phyloP scores from a whole-genome alignment of 2,888 invertebrate genomes.

The Diarsia rubi region DNA sequence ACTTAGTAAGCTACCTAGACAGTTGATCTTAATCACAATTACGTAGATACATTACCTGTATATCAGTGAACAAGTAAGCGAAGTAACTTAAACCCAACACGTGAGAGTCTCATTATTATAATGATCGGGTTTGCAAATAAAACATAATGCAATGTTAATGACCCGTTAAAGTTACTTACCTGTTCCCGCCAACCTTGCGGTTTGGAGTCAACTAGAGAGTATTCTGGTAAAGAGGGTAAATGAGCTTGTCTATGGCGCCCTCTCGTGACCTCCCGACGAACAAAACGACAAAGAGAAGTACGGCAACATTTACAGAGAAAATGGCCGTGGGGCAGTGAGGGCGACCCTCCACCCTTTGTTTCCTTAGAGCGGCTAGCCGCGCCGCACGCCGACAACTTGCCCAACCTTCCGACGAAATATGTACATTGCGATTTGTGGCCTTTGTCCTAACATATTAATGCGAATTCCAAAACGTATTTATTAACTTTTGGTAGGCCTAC shows the following conservation, averaged over 20 bases:
- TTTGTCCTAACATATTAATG: constrained; percentile 75
- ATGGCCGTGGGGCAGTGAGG: constrained; percentile 83
- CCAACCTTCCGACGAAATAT: constrained; percentile 73
- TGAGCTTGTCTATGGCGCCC: constrained; percentile 82
- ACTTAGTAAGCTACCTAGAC: neutral
- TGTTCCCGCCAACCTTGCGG: constrained; percentile 78
- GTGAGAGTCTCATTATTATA: constrained; percentile 75
- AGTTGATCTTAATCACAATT: constrained; percentile 17
- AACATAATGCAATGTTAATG: constrained; percentile 84
- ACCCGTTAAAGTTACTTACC: constrained; percentile 83
- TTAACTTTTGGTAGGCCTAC: constrained; percentile 64
- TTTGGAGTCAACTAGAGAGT: constrained; percentile 81
- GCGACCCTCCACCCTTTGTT: constrained; percentile 85
- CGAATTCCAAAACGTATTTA: constrained; percentile 75
- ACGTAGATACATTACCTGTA: constrained; percentile 3
- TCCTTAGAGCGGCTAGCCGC: constrained; percentile 77
- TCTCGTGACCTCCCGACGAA: constrained; percentile 80
- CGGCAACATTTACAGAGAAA: constrained; percentile 86
- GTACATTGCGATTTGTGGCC: constrained; percentile 69
- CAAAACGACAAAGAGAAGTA: constrained; percentile 84
- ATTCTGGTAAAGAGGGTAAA: constrained; percentile 81
- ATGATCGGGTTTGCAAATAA: constrained; percentile 76
- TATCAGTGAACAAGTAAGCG: constrained; percentile 34
- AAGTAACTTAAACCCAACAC: constrained; percentile 62
- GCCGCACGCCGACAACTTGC: constrained; percentile 73